Evolutionary conservation across 1,140 invertebrate genomes (phyloP).

Genomic region (Delia radicum): DNA sequence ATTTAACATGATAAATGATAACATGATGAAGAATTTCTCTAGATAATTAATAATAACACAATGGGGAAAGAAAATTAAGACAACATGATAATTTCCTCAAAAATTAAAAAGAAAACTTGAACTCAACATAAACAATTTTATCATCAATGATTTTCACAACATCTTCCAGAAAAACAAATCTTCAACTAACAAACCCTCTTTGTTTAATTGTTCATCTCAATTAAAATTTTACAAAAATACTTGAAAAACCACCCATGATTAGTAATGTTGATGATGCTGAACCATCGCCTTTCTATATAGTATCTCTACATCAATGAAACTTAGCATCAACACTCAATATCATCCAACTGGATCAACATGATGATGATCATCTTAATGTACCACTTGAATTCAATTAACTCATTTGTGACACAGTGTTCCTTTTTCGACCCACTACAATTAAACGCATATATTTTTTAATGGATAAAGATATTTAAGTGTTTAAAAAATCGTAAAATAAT

Average conservation of each 20-base stretch:
- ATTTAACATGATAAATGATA: background rate
- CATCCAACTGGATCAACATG: background rate
- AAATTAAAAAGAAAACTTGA: background rate
- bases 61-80: background rate
- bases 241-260: background rate
- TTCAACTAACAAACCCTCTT: too few relatives aligned
- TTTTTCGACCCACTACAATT: too few relatives aligned
- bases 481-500: too few relatives aligned
- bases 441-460: too few relatives aligned
- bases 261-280: background rate
- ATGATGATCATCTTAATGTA: background rate
- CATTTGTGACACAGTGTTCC: background rate
- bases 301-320: too few relatives aligned
- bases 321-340: background rate
- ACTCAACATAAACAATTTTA: background rate
- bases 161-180: background rate
- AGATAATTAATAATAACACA: background rate
- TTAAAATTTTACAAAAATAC: background rate
- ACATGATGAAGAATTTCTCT: background rate
- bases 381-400: conserved; percentile 15
- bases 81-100: background rate
- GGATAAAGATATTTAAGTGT: too few relatives aligned
- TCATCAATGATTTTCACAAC: background rate
- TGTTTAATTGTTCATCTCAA: background rate
- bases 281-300: too few relatives aligned